Base-by-base conservation (phyloP, 2,113 vertebrate species). In the Circaetus gallicus region DNA sequence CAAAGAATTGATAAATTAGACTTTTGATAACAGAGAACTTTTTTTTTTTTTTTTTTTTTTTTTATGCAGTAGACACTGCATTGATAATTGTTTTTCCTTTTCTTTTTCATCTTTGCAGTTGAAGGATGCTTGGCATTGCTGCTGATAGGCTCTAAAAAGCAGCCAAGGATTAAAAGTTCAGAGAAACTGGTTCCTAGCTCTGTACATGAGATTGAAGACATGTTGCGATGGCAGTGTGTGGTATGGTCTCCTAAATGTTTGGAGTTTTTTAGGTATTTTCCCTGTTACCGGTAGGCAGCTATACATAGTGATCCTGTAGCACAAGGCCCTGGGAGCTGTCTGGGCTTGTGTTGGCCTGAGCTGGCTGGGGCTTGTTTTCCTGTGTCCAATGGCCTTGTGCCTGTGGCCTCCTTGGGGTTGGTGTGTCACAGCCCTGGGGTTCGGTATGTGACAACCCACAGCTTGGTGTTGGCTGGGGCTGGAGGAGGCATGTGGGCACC, bases 31-130 rank as follows among this genome's bases (percentile, higher is more conserved):
- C 20, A 38, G 7, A 50, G 18, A 5, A 6, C 2, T 28, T 59
- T 20, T 50, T 26, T 36, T 36, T 36, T 36, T 36, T 36, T 36
- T 36, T 36, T 36, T 50, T 50, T 47, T 49, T 49, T 24, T 50
- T 50, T 50, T 25, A 4, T 53, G 40, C 19, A 72, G 1, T 17
- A 72, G 58, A 7, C 8, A 17, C 4, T n/a, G 0, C 2, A 34
- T 77, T 31, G 16, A 45, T 42, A 55, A 47, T 11, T 42, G 16
- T 8, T 84, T 78, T 71, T 81, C 66, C 55, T 13, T 15, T 71
- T 81, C 66, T 50, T 13, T 15, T 36, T 38, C 1, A 11, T 50
- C 34, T 47, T 83, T 42, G 22, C 28, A 22, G 3, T 34, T 38
- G 8, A 59, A n/a, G 34, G 26, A 14, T n/a, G 17, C 26, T 85